Evolutionary conservation across 2,888 invertebrate species (phyloP).

Genomic region (Lithophane semibrunnea): DNA sequence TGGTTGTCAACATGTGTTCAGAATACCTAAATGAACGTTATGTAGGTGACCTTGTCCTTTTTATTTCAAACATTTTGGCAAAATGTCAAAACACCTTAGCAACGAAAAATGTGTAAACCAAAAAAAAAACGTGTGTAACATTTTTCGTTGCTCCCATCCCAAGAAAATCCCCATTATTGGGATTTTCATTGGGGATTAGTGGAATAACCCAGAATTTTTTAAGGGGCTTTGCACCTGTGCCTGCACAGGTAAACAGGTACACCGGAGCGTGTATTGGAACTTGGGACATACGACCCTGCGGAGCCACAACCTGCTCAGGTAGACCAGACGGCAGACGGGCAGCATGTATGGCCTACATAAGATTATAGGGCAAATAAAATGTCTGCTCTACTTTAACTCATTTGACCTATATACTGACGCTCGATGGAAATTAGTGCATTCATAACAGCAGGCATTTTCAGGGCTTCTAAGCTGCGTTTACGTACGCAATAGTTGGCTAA

Average conservation of each 20-base stretch:
- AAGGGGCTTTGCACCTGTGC: no score
- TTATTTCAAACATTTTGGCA: slow-evolving; percentile 31
- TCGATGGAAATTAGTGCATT: slow-evolving; percentile 32
- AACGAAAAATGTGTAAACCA: background rate
- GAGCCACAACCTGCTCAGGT: no score
- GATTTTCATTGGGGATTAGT: no score
- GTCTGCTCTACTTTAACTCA: background rate
- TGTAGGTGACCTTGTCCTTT: slow-evolving; percentile 11
- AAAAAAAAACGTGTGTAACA: background rate
- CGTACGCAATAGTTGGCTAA: slow-evolving; percentile 39
- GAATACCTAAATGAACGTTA: slow-evolving; percentile 7
- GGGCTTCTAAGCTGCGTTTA: slow-evolving; percentile 47
- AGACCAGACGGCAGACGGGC: no score
- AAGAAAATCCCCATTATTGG: no score
- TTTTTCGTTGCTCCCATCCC: no score
- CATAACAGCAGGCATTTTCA: slow-evolving; percentile 40
- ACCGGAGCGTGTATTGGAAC: no score
- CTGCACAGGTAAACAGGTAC: no score
- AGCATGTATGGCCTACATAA: no score
- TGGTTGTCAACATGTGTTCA: slow-evolving; percentile 2
- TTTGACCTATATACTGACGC: background rate
- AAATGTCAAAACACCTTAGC: slow-evolving; percentile 10
- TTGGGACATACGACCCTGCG: no score
- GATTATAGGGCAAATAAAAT: background rate
- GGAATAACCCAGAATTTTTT: no score